Evolutionary conservation across 1,140 invertebrate species (phyloP).

Genomic region (Scaptodrosophila lebanonensis): DNA sequence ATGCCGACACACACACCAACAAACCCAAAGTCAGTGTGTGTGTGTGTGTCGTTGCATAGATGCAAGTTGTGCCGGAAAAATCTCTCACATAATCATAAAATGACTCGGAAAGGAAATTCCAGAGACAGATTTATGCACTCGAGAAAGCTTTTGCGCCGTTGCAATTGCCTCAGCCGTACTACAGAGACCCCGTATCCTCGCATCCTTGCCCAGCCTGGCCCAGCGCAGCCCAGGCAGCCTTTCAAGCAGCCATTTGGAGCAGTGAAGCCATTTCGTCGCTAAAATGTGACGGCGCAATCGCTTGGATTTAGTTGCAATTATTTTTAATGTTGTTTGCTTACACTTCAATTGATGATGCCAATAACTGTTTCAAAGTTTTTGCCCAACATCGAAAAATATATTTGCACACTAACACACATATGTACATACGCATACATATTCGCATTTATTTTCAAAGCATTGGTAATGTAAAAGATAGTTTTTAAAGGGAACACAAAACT

Average conservation of each 20-base stretch:
- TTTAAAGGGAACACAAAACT: too few species aligned
- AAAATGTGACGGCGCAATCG: slow-evolving; percentile 70
- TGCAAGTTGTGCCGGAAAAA: slow-evolving; percentile 60
- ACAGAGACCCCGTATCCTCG: slow-evolving; percentile 9
- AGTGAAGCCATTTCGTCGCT: slow-evolving; percentile 54
- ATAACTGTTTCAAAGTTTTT: slow-evolving; percentile 70
- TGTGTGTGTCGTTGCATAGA: not conserved
- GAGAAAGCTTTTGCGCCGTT: slow-evolving; percentile 63
- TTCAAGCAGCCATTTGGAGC: slow-evolving; percentile 13
- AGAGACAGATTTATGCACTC: slow-evolving; percentile 67
- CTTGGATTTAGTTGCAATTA: slow-evolving; percentile 74
- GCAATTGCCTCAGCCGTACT: slow-evolving; percentile 22
- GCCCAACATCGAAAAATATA: slow-evolving; percentile 46
- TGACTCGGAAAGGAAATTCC: slow-evolving; percentile 66
- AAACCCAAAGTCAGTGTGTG: slow-evolving; percentile 9
- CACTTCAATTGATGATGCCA: slow-evolving; percentile 74
- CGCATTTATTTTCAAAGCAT: not conserved
- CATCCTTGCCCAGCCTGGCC: not conserved
- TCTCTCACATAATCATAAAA: slow-evolving; percentile 77
- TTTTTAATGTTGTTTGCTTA: slow-evolving; percentile 76
- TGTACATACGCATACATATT: not conserved
- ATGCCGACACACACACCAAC: slow-evolving; percentile 34
- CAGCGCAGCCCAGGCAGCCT: too few species aligned
- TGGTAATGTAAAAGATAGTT: too few species aligned
- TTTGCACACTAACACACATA: slow-evolving; percentile 40